Evolutionary conservation across 2,113 vertebrate species (phyloP).

Genomic region (Balaeniceps rex): DNA sequence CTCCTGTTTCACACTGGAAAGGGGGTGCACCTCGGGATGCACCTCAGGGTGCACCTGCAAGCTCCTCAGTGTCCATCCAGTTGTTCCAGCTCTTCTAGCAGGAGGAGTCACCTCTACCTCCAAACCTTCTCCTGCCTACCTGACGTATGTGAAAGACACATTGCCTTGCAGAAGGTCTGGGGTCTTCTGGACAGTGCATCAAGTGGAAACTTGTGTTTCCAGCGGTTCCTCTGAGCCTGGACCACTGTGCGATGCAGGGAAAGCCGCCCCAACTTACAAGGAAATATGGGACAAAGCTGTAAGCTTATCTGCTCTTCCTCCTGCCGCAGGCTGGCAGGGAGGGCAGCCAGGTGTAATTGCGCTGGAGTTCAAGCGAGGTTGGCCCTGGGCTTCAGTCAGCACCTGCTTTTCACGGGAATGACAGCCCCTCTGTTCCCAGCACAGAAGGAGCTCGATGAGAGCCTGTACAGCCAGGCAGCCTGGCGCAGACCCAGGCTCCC

Average conservation of each 20-base stretch:
- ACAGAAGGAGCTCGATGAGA: background rate
- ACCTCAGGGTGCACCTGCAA: background rate
- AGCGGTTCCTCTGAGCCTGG: background rate
- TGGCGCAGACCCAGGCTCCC: background rate
- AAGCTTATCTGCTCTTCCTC: background rate
- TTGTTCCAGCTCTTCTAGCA: background rate
- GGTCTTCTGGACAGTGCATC: background rate
- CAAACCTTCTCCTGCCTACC: background rate
- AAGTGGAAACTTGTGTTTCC: background rate
- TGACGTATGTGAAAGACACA: background rate
- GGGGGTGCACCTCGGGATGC: background rate
- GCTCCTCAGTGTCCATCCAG: background rate
- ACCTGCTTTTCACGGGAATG: background rate
- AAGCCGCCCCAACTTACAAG: background rate
- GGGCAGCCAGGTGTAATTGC: background rate
- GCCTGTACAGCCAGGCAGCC: background rate
- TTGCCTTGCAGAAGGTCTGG: background rate
- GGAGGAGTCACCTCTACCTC: background rate
- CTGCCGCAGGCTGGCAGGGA: background rate
- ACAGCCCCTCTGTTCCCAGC: background rate
- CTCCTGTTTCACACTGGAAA: background rate
- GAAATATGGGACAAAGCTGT: background rate
- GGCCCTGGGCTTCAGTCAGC: background rate
- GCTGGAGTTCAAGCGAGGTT: background rate
- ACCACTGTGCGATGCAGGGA: background rate